These are phyloP conservation scores for Drosophila triauraria DNA, from an alignment of 1,140 invertebrate species.

Conservation along the genomic window DNA sequence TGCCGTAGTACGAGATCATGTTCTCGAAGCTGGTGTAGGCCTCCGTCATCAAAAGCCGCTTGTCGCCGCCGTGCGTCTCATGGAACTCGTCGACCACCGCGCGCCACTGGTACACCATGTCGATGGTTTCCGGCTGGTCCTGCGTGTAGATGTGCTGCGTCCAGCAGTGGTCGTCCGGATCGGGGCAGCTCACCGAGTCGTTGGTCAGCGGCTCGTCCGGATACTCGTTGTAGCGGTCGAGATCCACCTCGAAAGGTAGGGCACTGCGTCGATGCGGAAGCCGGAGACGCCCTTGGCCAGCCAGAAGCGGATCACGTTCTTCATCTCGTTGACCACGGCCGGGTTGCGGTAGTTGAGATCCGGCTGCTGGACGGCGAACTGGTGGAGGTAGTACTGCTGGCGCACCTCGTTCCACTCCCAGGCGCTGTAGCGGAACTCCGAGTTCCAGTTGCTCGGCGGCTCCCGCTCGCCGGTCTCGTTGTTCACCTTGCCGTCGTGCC, in stretches of 20 bases:
- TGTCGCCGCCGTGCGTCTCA: constrained; percentile 85
- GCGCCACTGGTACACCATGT: constrained; percentile 88
- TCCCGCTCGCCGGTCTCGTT: constrained; percentile 71
- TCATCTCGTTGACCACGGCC: constrained; percentile 87
- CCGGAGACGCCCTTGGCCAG: constrained; percentile 90
- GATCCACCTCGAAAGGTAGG: constrained; percentile 87
- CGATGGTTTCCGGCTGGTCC: constrained; percentile 87
- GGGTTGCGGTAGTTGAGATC: constrained; percentile 90
- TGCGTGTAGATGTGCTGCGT: constrained; percentile 88
- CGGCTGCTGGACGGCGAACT: constrained; percentile 88
- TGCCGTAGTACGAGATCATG: constrained; percentile 88
- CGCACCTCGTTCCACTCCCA: constrained; percentile 87
- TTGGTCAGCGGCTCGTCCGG: constrained; percentile 87
- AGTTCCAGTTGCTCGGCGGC: constrained; percentile 87
- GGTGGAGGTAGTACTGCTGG: constrained; percentile 88
- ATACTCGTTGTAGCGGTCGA: constrained; percentile 85
- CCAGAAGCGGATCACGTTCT: constrained; percentile 89
- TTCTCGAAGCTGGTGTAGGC: constrained; percentile 87
- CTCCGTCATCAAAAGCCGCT: constrained; percentile 88
- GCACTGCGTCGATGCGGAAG: constrained; percentile 89
- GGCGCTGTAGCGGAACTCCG: constrained; percentile 83
- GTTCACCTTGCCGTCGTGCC: constrained; percentile 86
- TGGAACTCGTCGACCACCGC: constrained; percentile 87
- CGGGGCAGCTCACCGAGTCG: constrained; percentile 43
- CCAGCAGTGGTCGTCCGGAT: constrained; percentile 86